Base-by-base conservation (phyloP, 2,113 vertebrate species). In the Hystrix cristata region DNA sequence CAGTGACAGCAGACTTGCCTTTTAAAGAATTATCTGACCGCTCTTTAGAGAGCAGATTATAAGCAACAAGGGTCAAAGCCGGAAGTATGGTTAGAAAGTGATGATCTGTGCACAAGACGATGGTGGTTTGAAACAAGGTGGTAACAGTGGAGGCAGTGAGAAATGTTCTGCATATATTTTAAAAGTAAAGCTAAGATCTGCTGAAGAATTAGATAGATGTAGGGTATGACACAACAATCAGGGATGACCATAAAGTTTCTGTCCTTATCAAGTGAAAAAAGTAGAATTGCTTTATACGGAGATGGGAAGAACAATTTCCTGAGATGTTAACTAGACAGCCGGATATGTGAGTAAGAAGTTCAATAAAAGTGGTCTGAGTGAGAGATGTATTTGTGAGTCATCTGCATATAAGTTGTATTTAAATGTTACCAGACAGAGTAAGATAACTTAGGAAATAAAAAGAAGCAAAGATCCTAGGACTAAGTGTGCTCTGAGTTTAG, bases 121-220 rank as follows among this genome's bases (percentile, higher is more conserved):
- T 0, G 12, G 96, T 69, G 46, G 83, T 15, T 60, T 29, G 38
- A 90, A 90, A 67, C 57, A 86, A 53, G 8, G 16, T 25, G 27
- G 1, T 60, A 74, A 19, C n/a, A 80, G 29, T 31, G 29, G 19
- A 71, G 31, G 38, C 38, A 38, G 38, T 74, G 46, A 65, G 19
- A 91, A 48, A 60, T 78, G 25, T 83, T 91, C 2, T 48, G 31
- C 0, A 55, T 13, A 62, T 43, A 59, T 2, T 48, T 16, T 29
- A 12, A 69, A 85, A 95, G 60, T 43, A 85, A 94, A 94, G n/a
- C 43, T 80, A 74, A 57, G 31, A 94, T 81, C 11, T 86, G 34
- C 80, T 60, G 14, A 89, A 15, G 85, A 23, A 38, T 81, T 71
- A 76, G 43, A 67, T n/a, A 38, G 5, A 90, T 43, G 46, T 62